A percentile compares a stretch with the other conserved stretches of the same genome.
phyloP scores from a whole-genome alignment of 2,888 invertebrate genomes.

The Cryptocephalus moraei region DNA sequence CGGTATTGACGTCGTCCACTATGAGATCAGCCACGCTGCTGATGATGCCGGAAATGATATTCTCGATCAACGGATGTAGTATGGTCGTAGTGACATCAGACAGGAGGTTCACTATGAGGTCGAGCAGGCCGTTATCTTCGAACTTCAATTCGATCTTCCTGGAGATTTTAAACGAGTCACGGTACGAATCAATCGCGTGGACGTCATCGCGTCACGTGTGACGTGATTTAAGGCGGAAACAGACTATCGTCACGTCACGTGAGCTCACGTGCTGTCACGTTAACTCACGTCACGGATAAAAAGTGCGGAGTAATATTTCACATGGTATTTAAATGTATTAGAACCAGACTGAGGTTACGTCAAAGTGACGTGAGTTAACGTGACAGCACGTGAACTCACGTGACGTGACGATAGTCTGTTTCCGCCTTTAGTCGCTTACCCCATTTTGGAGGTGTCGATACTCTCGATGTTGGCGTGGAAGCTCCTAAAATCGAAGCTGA shows the following conservation, averaged over 20 bases:
- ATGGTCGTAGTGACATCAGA: slow-evolving; percentile 12
- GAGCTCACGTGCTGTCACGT: no score
- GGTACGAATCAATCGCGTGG: no score
- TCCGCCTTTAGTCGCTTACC: slow-evolving; percentile 8
- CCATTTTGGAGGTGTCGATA: slow-evolving; percentile 5
- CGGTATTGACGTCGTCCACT: slow-evolving; percentile 8
- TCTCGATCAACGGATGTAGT: slow-evolving; percentile 12
- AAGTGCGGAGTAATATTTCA: no score
- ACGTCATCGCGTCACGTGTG: no score
- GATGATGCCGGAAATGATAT: slow-evolving; percentile 11
- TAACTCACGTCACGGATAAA: no score
- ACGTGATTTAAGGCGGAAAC: no score
- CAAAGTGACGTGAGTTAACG: no score
- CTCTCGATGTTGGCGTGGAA: slow-evolving; percentile 9
- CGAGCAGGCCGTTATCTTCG: slow-evolving; percentile 9
- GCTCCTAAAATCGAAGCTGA: slow-evolving; percentile 18
- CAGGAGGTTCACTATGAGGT: slow-evolving; percentile 11
- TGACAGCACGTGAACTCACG: no score
- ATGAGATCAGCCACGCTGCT: slow-evolving; percentile 5
- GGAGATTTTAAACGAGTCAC: slow-evolving; percentile 1
- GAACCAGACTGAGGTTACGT: no score
- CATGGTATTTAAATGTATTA: no score
- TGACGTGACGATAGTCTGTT: no score
- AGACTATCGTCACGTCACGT: no score
- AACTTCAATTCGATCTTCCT: slow-evolving; percentile 7